phyloP scores from a whole-genome alignment of 2,113 vertebrate species.

The Anguilla japonica region DNA sequence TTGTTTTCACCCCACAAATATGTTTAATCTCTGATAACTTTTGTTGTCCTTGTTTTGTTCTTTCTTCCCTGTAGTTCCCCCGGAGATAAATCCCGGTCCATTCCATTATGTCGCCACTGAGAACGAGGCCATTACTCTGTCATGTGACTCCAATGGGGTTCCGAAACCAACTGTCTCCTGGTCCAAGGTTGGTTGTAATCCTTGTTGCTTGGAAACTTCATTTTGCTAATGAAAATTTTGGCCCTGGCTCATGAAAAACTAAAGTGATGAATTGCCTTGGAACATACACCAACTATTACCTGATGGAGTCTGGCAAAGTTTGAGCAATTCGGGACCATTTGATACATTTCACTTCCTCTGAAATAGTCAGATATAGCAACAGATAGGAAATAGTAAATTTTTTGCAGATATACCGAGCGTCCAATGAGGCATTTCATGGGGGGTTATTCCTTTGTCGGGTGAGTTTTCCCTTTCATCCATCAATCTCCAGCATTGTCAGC shows the following conservation, averaged over 20 bases:
- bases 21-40: not conserved
- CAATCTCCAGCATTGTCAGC: constrained; percentile 31
- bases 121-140: constrained; percentile 71
- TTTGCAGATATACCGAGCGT: not conserved
- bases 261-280: constrained; percentile 33
- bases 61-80: constrained; percentile 75
- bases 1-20: constrained; percentile 19
- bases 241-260: constrained; percentile 15
- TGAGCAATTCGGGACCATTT: constrained; percentile 28
- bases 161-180: constrained; percentile 79
- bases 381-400: not conserved
- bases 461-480: constrained; percentile 20
- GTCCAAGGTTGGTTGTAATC: constrained; percentile 77
- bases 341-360: not conserved
- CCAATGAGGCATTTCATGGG: constrained; percentile 2
- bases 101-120: constrained; percentile 76
- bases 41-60: constrained; percentile 32
- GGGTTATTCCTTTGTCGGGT: constrained; percentile 18
- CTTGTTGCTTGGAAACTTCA: constrained; percentile 13
- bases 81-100: constrained; percentile 78
- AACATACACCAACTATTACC: not conserved
- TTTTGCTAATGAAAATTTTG: constrained; percentile 35
- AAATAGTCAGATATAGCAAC: constrained; percentile 15
- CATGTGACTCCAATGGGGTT: constrained; percentile 73
- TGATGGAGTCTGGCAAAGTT: constrained; percentile 4